Evolutionary conservation across 2,797 vertebrate genomes (phyloP).

Genomic region (Tympanoctomys barrerae): DNA sequence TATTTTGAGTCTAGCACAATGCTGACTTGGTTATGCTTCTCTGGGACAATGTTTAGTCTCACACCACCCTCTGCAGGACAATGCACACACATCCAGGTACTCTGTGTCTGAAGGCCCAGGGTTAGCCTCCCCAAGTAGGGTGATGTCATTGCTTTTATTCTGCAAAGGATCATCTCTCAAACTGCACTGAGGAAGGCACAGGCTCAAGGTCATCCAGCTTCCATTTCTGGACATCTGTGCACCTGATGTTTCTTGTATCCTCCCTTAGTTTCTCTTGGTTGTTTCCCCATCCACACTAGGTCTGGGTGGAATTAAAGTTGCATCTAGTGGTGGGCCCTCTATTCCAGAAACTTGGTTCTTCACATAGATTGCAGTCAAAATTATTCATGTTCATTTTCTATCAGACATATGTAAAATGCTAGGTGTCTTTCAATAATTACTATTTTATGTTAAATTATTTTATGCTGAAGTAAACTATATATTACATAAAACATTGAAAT

Average conservation of each 20-base stretch:
- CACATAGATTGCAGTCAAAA: background rate
- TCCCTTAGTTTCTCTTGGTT: background rate
- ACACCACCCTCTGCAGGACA: background rate
- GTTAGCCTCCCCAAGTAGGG: background rate
- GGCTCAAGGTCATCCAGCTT: background rate
- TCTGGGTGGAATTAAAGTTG: background rate
- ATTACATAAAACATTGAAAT: background rate
- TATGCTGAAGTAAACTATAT: background rate
- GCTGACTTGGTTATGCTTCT: background rate
- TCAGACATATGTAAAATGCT: background rate
- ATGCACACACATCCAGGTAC: background rate
- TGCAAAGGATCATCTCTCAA: background rate
- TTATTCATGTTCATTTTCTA: background rate
- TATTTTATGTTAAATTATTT: background rate
- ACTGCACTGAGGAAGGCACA: background rate
- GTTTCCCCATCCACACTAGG: background rate
- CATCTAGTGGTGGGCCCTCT: background rate
- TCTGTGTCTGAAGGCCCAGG: background rate
- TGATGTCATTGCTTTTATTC: background rate
- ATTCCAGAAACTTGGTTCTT: background rate
- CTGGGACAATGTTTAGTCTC: background rate
- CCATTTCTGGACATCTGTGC: background rate
- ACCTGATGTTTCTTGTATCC: background rate
- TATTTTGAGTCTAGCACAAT: background rate
- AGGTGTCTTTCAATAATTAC: background rate